Evolutionary conservation across 1,140 invertebrate species (phyloP).

Genomic region (Achroia grisella): DNA sequence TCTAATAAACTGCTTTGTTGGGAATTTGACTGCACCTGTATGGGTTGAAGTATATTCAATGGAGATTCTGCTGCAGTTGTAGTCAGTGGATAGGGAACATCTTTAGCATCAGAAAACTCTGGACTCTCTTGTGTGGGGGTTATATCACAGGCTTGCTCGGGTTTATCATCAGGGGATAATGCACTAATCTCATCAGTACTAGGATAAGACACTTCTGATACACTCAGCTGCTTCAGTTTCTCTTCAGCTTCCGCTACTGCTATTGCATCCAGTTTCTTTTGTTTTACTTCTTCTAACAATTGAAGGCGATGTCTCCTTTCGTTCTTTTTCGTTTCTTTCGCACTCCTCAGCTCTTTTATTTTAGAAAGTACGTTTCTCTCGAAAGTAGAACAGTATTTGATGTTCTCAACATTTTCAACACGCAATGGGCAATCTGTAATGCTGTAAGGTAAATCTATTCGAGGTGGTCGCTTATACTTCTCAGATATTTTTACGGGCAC

Average conservation of each 20-base stretch:
- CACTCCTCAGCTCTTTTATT: slow-evolving; percentile 79
- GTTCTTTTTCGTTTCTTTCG: slow-evolving; percentile 75
- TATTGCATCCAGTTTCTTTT: slow-evolving; percentile 63
- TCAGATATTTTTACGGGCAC: slow-evolving; percentile 91
- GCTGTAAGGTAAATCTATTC: slow-evolving; percentile 80
- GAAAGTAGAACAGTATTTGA: slow-evolving; percentile 81
- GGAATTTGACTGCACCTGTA: slow-evolving; percentile 43
- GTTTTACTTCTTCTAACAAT: slow-evolving; percentile 68
- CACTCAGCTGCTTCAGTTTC: slow-evolving; percentile 72
- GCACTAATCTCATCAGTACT: slow-evolving; percentile 70
- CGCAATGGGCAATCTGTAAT: slow-evolving; percentile 77
- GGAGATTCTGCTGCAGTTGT: slow-evolving; percentile 33
- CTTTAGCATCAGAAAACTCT: slow-evolving; percentile 25
- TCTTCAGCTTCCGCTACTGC: slow-evolving; percentile 67
- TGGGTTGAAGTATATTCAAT: slow-evolving; percentile 59
- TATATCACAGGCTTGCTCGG: slow-evolving; percentile 49
- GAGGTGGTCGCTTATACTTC: slow-evolving; percentile 85
- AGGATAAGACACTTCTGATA: slow-evolving; percentile 75
- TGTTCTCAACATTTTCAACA: slow-evolving; percentile 68
- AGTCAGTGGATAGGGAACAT: slow-evolving; percentile 25
- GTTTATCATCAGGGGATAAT: slow-evolving; percentile 70
- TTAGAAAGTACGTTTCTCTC: slow-evolving; percentile 81
- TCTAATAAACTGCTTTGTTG: slow-evolving; percentile 53
- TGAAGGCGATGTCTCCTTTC: slow-evolving; percentile 75
- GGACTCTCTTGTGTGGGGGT: slow-evolving; percentile 32